Percentiles rank a stretch among this genome's conserved stretches.
Evolutionary conservation across 2,113 vertebrate genomes (phyloP).

Genomic region (Odocoileus hemionus): DNA sequence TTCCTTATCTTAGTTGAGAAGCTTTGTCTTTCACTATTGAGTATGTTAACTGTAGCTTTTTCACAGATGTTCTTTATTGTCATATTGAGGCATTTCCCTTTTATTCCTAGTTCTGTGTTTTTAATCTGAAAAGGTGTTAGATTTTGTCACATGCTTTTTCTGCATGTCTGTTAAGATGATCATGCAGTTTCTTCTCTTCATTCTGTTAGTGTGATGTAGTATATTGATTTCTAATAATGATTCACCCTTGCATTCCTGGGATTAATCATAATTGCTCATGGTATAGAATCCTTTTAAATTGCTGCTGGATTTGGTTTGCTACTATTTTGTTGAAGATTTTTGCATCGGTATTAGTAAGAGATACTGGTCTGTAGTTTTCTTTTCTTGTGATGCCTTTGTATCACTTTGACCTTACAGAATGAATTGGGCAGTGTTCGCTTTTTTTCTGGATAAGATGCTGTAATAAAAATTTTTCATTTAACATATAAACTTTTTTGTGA

Average conservation of each 20-base stretch:
- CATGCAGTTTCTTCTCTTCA: not conserved
- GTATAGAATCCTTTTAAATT: not conserved
- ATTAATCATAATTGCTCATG: not conserved
- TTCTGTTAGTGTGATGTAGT: not conserved
- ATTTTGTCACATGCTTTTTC: conserved; percentile 10
- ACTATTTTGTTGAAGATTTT: conserved; percentile 23
- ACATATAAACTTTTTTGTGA: not conserved
- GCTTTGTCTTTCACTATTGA: not conserved
- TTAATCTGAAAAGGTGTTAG: not conserved
- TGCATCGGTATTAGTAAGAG: not conserved
- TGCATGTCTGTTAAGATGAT: not conserved
- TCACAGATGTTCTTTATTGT: not conserved
- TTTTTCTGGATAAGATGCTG: not conserved
- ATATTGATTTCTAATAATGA: not conserved
- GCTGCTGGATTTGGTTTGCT: not conserved
- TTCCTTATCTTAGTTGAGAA: not conserved
- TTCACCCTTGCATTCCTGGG: not conserved
- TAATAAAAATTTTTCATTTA: conserved; percentile 32
- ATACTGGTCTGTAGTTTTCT: conserved; percentile 2
- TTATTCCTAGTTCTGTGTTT: not conserved
- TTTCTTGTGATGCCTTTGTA: not conserved
- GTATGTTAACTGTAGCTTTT: not conserved
- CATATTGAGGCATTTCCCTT: not conserved
- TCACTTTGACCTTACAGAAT: not conserved
- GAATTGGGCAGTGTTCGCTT: not conserved